phyloP scores from a whole-genome alignment of 2,113 vertebrate genomes.

The Amazona guildingii region DNA sequence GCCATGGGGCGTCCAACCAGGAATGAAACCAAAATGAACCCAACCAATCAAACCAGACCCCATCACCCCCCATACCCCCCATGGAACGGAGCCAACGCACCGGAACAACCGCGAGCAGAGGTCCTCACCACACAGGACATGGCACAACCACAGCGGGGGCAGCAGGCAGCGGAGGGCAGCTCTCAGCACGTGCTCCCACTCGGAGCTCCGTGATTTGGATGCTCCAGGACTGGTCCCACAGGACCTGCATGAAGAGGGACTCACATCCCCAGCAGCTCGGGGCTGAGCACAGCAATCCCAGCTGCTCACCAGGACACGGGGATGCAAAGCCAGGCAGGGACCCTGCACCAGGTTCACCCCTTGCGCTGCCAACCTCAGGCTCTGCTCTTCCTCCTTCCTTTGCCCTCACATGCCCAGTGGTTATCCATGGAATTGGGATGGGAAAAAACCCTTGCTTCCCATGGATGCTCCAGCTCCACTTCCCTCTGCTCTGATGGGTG shows the following conservation, averaged over 20 bases:
- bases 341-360: conserved; percentile 28
- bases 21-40: too few relatives aligned
- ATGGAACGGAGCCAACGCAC: too few relatives aligned
- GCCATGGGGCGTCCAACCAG: too few relatives aligned
- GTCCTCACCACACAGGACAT: too few relatives aligned
- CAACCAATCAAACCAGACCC: too few relatives aligned
- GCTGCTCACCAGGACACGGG: not conserved
- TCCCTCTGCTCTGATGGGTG: conserved; percentile 76
- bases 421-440: conserved; percentile 13
- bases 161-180: not conserved
- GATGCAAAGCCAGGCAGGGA: not conserved
- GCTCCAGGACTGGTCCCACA: not conserved
- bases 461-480: conserved; percentile 77
- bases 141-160: not conserved
- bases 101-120: too few relatives aligned
- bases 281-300: not conserved
- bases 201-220: fast-evolving
- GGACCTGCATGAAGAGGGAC: not conserved
- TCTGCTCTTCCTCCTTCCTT: conserved; percentile 14
- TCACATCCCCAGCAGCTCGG: not conserved
- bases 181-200: not conserved
- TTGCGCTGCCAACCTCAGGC: not conserved
- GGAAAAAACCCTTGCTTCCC: conserved; percentile 68
- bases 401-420: not conserved
- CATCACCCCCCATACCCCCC: too few relatives aligned